Conservation (phyloP, 2,888 invertebrate genomes). For the Tetheella fluctuosa region DNA sequence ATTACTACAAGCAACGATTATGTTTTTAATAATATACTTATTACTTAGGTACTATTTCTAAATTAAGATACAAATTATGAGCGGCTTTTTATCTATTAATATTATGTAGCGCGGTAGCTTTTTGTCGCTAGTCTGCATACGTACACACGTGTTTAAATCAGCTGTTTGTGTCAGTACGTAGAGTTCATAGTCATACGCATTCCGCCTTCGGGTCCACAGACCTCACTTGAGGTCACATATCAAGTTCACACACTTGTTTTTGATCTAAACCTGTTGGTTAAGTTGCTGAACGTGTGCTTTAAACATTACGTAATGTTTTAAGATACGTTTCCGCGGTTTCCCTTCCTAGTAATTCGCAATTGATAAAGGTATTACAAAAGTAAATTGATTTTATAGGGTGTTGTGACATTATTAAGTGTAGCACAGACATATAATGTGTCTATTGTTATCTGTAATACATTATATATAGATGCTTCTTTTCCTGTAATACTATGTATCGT, state of each 20-base stretch:
- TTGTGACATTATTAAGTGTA: constrained; percentile 11
- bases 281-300: constrained; percentile 44
- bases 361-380: constrained; percentile 31
- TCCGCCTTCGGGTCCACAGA: constrained; percentile 48
- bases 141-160: constrained; percentile 56
- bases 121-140: constrained; percentile 41
- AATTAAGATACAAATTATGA: too few relatives aligned
- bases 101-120: not conserved
- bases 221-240: constrained; percentile 72
- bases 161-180: constrained; percentile 40
- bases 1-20: not conserved
- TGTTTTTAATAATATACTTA: not conserved
- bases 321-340: constrained; percentile 46
- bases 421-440: constrained; percentile 15
- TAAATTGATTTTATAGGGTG: constrained; percentile 13
- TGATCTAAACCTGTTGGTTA: constrained; percentile 58
- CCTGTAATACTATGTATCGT: too few relatives aligned
- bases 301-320: constrained; percentile 40
- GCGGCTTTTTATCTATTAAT: not conserved
- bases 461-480: not conserved
- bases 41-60: too few relatives aligned
- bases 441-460: not conserved
- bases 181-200: constrained; percentile 66
- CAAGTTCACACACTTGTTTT: constrained; percentile 75
- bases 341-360: constrained; percentile 38